Percentiles rank a stretch among this genome's conserved stretches.
Evolutionary conservation across 1,140 invertebrate species (phyloP).

Genomic region (Melipona quadrifasciata): DNA sequence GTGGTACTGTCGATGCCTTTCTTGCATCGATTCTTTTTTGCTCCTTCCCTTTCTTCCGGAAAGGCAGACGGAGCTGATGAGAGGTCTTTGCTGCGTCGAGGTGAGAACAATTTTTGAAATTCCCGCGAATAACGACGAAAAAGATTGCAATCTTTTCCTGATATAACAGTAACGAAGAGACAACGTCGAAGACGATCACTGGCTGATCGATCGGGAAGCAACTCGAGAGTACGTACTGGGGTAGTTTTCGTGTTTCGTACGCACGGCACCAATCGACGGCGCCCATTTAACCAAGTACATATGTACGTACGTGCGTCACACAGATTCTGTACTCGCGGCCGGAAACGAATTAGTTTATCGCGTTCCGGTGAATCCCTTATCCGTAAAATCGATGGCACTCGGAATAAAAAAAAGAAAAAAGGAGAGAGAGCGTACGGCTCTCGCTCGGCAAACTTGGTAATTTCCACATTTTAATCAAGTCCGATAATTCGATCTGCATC

Average conservation of each 20-base stretch:
- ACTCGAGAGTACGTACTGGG: neutral
- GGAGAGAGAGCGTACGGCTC: neutral
- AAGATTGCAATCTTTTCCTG: neutral
- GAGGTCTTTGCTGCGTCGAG: too few species aligned
- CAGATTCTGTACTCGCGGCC: neutral
- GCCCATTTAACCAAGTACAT: neutral
- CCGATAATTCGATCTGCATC: slow-evolving; percentile 16
- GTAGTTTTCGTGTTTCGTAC: neutral
- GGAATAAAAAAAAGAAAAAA: neutral
- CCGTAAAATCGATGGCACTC: neutral
- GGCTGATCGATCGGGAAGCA: neutral
- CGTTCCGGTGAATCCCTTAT: neutral
- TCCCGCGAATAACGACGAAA: neutral
- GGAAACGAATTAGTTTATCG: slow-evolving; percentile 11
- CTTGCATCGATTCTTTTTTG: neutral
- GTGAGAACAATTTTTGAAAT: neutral
- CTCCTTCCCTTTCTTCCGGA: neutral
- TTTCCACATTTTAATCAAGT: slow-evolving; percentile 33
- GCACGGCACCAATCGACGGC: neutral
- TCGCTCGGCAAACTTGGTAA: neutral
- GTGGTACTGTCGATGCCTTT: neutral
- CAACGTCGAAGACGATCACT: neutral
- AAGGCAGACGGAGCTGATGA: too few species aligned
- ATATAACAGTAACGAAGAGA: neutral
- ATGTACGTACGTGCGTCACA: neutral